Evolutionary conservation across 2,888 invertebrate genomes (phyloP).

Genomic region (Polylopha cassiicola): DNA sequence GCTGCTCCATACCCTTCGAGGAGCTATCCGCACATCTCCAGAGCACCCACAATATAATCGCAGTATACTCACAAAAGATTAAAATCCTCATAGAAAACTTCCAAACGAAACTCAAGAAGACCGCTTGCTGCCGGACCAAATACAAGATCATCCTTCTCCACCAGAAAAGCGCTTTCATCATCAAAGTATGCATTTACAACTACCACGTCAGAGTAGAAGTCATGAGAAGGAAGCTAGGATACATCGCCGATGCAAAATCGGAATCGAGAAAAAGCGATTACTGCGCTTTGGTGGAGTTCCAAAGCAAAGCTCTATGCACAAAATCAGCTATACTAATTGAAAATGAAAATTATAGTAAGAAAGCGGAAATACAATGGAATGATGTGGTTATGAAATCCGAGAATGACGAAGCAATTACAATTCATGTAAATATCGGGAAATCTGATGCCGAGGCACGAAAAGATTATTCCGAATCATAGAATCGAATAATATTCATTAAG

Average conservation of each 20-base stretch:
- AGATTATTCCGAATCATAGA: conserved; percentile 48
- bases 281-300: conserved; percentile 66
- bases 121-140: conserved; percentile 68
- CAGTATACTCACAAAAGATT: conserved; percentile 70
- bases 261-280: conserved; percentile 66
- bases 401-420: conserved; percentile 68
- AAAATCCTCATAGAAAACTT: conserved; percentile 72
- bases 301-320: conserved; percentile 63
- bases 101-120: conserved; percentile 68
- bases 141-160: conserved; percentile 68
- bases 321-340: conserved; percentile 68
- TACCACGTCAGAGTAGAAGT: conserved; percentile 69
- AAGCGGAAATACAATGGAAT: conserved; percentile 70
- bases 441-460: conserved; percentile 48
- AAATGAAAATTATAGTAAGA: conserved; percentile 67
- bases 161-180: conserved; percentile 69
- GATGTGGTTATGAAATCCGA: conserved; percentile 66
- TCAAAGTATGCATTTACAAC: conserved; percentile 72
- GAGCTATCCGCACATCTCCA: conserved; percentile 64
- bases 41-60: conserved; percentile 61
- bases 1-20: conserved; percentile 63
- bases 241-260: conserved; percentile 57
- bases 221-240: conserved; percentile 65
- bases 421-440: conserved; percentile 68
- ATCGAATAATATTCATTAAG: too few relatives aligned